A percentile compares a stretch with the other conserved stretches of the same genome.
These are phyloP conservation scores for Amazonetta brasiliensis DNA, from an alignment of 2,797 vertebrate species.

Conservation along the genomic window DNA sequence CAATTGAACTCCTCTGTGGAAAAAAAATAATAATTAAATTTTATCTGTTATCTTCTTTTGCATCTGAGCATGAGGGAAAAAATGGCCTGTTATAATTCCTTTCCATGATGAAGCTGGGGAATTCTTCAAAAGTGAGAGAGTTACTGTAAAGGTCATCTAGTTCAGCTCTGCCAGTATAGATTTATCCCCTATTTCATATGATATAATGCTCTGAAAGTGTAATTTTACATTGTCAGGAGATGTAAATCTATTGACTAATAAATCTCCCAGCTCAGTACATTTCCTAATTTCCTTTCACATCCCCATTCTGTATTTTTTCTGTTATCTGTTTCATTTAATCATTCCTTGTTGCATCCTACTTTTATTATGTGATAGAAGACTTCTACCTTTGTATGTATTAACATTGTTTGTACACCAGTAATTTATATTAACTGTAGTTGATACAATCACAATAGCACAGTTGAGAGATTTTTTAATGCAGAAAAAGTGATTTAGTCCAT, in stretches of 20 bases:
- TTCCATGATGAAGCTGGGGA: background rate
- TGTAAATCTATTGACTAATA: conserved; percentile 27
- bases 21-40: background rate
- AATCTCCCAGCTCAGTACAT: conserved; percentile 9
- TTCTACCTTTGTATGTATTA: background rate
- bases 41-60: background rate
- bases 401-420: background rate
- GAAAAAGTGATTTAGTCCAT: background rate
- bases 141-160: conserved; percentile 11
- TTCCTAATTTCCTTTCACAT: conserved; percentile 46
- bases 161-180: background rate
- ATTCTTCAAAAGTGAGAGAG: conserved; percentile 10
- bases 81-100: background rate
- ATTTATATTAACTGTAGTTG: background rate
- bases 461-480: background rate
- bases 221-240: conserved; percentile 29
- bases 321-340: background rate
- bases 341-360: background rate
- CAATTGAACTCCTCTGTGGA: background rate
- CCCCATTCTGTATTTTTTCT: background rate
- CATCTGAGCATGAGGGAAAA: background rate
- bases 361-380: background rate
- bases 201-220: conserved; percentile 1
- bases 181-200: conserved; percentile 18
- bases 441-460: background rate